Conservation (phyloP, 2,113 vertebrate species). For the Misgurnus mizolepis region DNA sequence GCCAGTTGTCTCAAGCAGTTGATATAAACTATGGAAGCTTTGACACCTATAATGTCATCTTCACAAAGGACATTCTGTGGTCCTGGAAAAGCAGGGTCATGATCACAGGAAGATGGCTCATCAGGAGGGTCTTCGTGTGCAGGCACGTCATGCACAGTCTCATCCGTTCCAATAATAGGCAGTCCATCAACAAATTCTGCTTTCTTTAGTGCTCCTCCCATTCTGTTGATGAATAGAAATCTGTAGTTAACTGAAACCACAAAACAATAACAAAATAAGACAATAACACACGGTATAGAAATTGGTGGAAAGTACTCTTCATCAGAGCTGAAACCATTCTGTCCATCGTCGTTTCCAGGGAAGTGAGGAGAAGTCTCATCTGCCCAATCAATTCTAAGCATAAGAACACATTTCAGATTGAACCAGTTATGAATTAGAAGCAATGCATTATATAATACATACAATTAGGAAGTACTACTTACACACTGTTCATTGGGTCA, state of each 20-base stretch:
- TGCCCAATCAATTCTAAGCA: background rate
- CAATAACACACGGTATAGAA: background rate
- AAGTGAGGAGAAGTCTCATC: no score
- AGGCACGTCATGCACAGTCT: background rate
- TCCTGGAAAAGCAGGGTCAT: background rate
- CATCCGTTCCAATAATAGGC: background rate
- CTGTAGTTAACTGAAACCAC: background rate
- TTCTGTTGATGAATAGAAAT: background rate
- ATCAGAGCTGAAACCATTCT: no score
- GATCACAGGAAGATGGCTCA: background rate
- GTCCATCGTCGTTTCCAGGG: no score
- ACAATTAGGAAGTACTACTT: background rate
- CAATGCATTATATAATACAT: no score
- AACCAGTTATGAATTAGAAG: no score
- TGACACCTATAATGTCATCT: background rate
- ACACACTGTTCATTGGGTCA: constrained; percentile 8
- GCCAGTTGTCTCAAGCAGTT: background rate
- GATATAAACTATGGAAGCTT: background rate
- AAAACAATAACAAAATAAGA: background rate
- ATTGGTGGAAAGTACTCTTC: no score
- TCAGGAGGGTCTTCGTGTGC: background rate
- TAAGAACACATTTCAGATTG: background rate
- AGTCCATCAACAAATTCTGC: background rate
- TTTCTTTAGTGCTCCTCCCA: background rate
- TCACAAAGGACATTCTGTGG: background rate